Evolutionary conservation across 2,113 vertebrate species (phyloP).

Genomic region (Centropus bengalensis): DNA sequence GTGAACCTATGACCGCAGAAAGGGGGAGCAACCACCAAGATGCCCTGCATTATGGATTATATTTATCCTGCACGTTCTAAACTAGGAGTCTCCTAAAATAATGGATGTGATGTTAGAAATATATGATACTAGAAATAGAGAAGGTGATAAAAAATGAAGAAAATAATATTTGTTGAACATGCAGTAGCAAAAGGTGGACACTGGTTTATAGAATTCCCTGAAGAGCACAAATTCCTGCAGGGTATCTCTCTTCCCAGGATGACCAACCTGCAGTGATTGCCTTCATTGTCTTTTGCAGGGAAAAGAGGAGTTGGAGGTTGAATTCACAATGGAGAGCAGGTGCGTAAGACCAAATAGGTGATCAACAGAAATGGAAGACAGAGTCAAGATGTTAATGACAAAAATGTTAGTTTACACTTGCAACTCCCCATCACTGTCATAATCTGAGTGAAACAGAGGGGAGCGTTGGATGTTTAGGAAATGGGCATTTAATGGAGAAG

Average conservation of each 20-base stretch:
- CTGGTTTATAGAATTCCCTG: not conserved
- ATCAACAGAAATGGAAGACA: not conserved
- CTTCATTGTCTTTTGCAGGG: conserved; percentile 50
- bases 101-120: not conserved
- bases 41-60: not conserved
- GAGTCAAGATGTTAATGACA: not conserved
- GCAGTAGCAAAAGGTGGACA: not conserved
- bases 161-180: not conserved
- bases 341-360: conserved; percentile 29
- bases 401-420: not conserved
- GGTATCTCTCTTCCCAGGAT: not conserved
- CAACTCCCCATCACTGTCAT: not conserved
- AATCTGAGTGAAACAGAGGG: not conserved
- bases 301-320: conserved; percentile 80
- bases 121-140: not conserved
- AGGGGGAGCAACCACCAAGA: not conserved
- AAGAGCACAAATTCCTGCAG: not conserved
- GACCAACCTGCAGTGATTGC: not conserved
- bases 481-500: not conserved
- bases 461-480: not conserved
- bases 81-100: not conserved
- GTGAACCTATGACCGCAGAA: not conserved
- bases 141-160: not conserved
- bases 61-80: not conserved
- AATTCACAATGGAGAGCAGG: conserved; percentile 83